Percentiles rank a stretch among this genome's conserved stretches.
Conservation (phyloP, 2,888 invertebrate species). For the Rhamphomyia laevipes region DNA sequence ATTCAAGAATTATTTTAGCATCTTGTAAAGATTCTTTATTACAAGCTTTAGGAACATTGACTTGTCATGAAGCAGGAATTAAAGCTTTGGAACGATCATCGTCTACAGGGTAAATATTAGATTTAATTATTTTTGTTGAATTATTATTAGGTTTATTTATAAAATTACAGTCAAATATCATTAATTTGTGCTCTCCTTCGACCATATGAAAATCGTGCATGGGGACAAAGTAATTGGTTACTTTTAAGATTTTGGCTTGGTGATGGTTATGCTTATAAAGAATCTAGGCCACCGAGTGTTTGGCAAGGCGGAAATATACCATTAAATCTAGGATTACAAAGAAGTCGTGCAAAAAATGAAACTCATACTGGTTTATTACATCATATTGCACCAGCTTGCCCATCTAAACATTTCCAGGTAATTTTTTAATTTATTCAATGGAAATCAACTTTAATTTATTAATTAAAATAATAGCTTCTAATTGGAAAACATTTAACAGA, state of each 20-base stretch:
- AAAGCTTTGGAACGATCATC: slow-evolving; percentile 58
- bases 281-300: slow-evolving; percentile 44
- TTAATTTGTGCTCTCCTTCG: slow-evolving; percentile 58
- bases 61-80: slow-evolving; percentile 60
- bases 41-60: slow-evolving; percentile 64
- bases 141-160: slow-evolving; percentile 24
- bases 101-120: slow-evolving; percentile 31
- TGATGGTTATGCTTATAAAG: slow-evolving; percentile 65
- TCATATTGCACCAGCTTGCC: slow-evolving; percentile 35
- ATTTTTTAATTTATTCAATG: slow-evolving; percentile 39
- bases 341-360: slow-evolving; percentile 34
- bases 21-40: slow-evolving; percentile 66
- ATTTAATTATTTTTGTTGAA: slow-evolving; percentile 8
- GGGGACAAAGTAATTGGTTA: slow-evolving; percentile 80
- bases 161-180: slow-evolving; percentile 43
- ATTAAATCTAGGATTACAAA: slow-evolving; percentile 27
- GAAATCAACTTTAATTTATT: slow-evolving; percentile 21
- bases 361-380: slow-evolving; percentile 35
- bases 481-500: slow-evolving; percentile 48
- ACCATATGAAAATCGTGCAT: slow-evolving; percentile 70
- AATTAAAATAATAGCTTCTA: slow-evolving; percentile 56
- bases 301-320: slow-evolving; percentile 40
- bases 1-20: slow-evolving; percentile 58
- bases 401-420: slow-evolving; percentile 32
- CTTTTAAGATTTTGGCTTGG: slow-evolving; percentile 76